These are phyloP conservation scores for Trichechus manatus DNA, from an alignment of 2,113 vertebrate genomes.

Conservation along the genomic window DNA sequence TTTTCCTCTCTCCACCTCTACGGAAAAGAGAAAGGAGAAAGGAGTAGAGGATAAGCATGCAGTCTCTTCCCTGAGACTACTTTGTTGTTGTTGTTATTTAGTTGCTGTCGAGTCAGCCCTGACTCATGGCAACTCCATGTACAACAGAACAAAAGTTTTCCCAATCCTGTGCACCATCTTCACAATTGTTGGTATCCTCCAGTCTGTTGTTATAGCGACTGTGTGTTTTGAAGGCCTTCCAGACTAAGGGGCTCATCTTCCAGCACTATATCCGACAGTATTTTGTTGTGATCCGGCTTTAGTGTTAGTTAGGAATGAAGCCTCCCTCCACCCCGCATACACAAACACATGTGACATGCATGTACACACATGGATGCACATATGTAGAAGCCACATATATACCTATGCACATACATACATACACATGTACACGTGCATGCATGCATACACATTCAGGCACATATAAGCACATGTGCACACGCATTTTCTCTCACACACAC, in stretches of 20 bases:
- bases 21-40: neutral
- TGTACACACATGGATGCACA: neutral
- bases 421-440: neutral
- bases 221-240: too few relatives aligned
- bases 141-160: too few relatives aligned
- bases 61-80: neutral
- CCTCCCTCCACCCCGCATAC: neutral
- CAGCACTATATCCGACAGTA: too few relatives aligned
- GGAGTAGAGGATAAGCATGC: neutral
- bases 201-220: too few relatives aligned
- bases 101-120: too few relatives aligned
- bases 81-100: too few relatives aligned
- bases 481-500: neutral
- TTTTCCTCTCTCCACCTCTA: neutral
- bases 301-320: neutral
- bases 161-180: too few relatives aligned
- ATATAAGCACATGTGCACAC: neutral
- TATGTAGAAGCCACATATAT: too few relatives aligned
- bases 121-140: too few relatives aligned
- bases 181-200: too few relatives aligned
- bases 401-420: neutral
- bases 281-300: neutral
- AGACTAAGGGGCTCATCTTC: too few relatives aligned
- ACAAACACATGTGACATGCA: neutral
- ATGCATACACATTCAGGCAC: neutral